phyloP scores from a whole-genome alignment of 2,113 vertebrate species.

The Ceyx melanurus region DNA sequence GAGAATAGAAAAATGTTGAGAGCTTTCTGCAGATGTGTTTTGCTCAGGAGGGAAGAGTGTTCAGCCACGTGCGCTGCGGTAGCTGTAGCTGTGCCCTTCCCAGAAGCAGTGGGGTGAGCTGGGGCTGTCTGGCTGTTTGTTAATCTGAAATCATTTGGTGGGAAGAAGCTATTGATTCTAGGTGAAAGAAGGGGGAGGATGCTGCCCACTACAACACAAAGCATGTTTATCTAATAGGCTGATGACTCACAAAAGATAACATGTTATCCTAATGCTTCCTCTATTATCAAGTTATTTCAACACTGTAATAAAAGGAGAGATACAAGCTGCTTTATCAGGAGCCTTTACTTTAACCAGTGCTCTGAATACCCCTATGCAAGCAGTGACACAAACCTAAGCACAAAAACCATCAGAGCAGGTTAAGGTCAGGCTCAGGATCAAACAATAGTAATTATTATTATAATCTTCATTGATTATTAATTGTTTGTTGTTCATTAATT shows the following conservation, averaged over 20 bases:
- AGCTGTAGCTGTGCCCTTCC: neutral
- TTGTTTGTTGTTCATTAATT: neutral
- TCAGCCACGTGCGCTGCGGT: neutral
- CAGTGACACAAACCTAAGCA: neutral
- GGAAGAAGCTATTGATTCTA: slow-evolving; percentile 8
- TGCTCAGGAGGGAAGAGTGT: neutral
- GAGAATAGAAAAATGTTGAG: neutral
- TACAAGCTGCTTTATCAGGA: slow-evolving; percentile 11
- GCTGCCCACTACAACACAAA: slow-evolving; percentile 22
- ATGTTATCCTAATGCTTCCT: slow-evolving; percentile 18
- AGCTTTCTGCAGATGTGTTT: neutral
- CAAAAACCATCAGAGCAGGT: neutral
- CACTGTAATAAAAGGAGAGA: slow-evolving; percentile 4
- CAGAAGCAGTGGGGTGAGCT: neutral
- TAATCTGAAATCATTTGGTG: neutral
- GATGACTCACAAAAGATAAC: slow-evolving; percentile 12
- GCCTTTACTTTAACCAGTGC: neutral
- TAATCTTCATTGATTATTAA: too few species aligned
- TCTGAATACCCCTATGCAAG: neutral
- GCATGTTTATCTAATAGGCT: slow-evolving; percentile 19
- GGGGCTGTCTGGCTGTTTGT: neutral
- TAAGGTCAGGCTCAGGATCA: neutral
- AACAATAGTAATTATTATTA: neutral
- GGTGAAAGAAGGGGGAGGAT: slow-evolving; percentile 7
- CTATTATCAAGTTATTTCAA: slow-evolving; percentile 34